A percentile compares a stretch with the other conserved stretches of the same genome.
Conservation (phyloP, 2,888 invertebrate species). For the Serripes groenlandicus region DNA sequence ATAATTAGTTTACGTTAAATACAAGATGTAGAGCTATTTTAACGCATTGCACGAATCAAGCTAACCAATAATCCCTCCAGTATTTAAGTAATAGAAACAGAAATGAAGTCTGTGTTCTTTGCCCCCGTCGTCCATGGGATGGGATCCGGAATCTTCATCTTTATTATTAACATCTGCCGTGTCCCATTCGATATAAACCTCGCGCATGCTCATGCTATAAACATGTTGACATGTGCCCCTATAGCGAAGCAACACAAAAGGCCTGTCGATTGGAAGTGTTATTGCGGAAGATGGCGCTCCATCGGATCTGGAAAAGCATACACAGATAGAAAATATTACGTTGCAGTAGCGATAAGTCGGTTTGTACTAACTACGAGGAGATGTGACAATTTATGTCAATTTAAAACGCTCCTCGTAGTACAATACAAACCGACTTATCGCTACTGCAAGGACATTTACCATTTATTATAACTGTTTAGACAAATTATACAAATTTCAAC, state of each 20-base stretch:
- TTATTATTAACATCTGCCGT: constrained; percentile 34
- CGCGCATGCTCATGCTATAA: constrained; percentile 29
- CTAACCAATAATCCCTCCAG: not conserved
- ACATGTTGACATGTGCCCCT: constrained; percentile 39
- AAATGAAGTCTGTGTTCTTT: constrained; percentile 49
- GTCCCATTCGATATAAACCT: constrained; percentile 38
- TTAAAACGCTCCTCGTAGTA: no score
- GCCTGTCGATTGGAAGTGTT: constrained; percentile 35
- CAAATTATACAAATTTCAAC: no score
- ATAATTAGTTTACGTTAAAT: no score
- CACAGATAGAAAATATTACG: no score
- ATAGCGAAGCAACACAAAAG: constrained; percentile 47
- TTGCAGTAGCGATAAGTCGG: no score
- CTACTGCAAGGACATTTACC: no score
- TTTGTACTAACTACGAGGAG: no score
- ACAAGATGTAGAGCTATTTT: no score
- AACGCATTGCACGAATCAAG: no score
- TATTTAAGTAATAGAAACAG: constrained; percentile 37
- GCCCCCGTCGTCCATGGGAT: constrained; percentile 53
- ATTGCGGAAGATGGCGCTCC: constrained; percentile 17
- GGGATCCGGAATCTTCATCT: constrained; percentile 23
- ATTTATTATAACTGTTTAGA: no score
- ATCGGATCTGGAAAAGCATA: constrained; percentile 52
- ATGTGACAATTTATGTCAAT: no score
- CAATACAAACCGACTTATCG: no score